Conservation (phyloP, 2,888 invertebrate species). For the Erannis defoliaria region DNA sequence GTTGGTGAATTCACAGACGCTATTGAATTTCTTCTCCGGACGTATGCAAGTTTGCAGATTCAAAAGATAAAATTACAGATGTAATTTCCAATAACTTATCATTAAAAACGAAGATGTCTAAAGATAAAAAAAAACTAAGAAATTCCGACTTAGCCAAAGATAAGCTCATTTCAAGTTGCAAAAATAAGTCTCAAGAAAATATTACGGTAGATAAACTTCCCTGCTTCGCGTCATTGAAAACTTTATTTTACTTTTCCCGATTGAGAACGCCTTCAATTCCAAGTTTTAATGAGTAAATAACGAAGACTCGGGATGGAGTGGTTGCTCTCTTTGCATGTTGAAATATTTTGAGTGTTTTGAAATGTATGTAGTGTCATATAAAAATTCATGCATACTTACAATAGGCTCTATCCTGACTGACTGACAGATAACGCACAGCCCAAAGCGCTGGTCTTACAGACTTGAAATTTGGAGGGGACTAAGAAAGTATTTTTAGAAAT, state of each 20-base stretch:
- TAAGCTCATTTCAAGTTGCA: slow-evolving; percentile 30
- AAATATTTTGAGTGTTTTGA: slow-evolving; percentile 4
- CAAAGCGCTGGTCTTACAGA: too few species aligned
- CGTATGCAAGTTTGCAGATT: too few species aligned
- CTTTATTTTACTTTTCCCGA: slow-evolving; percentile 65
- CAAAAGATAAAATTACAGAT: too few species aligned
- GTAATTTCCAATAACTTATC: too few species aligned
- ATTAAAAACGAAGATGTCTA: neutral
- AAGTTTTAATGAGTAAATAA: slow-evolving; percentile 85
- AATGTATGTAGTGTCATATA: neutral
- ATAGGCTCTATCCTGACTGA: neutral
- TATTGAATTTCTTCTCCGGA: too few species aligned
- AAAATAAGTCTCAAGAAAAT: slow-evolving; percentile 45
- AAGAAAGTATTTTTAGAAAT: too few species aligned
- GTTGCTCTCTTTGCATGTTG: slow-evolving; percentile 69
- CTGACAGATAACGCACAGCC: too few species aligned
- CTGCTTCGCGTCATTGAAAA: slow-evolving; percentile 62
- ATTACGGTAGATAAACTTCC: slow-evolving; percentile 55
- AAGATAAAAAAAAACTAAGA: neutral
- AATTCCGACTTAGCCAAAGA: neutral
- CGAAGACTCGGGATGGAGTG: slow-evolving; percentile 64
- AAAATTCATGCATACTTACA: neutral
- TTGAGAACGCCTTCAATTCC: slow-evolving; percentile 71
- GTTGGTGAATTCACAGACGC: too few species aligned
- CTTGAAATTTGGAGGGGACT: too few species aligned